Evolutionary conservation across 1,140 invertebrate species (phyloP), one percentile per base, ranked within the genome.

Genomic region (Drosophila bipectinata): DNA sequence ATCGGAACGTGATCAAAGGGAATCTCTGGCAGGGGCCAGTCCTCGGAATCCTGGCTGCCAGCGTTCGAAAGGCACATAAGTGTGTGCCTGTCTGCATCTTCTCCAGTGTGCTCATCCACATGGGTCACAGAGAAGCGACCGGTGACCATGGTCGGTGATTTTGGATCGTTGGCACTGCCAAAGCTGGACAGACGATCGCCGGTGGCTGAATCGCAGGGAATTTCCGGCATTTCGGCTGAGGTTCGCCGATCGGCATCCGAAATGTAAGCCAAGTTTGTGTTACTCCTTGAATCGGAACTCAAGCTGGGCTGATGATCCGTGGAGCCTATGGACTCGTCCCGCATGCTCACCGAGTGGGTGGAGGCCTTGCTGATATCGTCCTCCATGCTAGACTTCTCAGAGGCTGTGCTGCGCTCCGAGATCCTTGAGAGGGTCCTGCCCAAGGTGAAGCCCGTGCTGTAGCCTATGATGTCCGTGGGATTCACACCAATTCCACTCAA

Each of bases 331-430:
- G 96, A 97, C 87, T 97, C 96, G 82, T 97, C 96, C 74, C 96
- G 96, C 53, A 96, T 93, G 91, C 96, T 97, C 44, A 96, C 95
- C 5, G 96, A 96, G 54, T 96, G 93, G 15, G 92, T 93, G 32
- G 95, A 96, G 1, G 95, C 96, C 92, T 97, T 97, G 28, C 96
- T 96, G 0, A 96, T 96, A 92, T 97, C 96, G 83, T 97, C 96
- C 67, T 97, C 94, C 72, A 96, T 94, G 68, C 93, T 94, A 52
- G 95, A 95, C 87, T 96, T 95, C 81, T 97, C 96, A 1, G 96
- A 97, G 12, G 96, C 96, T 7, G 96, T 97, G 66, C 96, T 97
- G 21, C 96, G 93, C 92, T 98, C 97, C 3, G 96, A 97, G 81
- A 98, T 98, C 54, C 96, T 93, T 1, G 96, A 97, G 15, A 97